Base-by-base conservation (phyloP, 1,140 invertebrate species). In the Scaptomyza pallida region DNA sequence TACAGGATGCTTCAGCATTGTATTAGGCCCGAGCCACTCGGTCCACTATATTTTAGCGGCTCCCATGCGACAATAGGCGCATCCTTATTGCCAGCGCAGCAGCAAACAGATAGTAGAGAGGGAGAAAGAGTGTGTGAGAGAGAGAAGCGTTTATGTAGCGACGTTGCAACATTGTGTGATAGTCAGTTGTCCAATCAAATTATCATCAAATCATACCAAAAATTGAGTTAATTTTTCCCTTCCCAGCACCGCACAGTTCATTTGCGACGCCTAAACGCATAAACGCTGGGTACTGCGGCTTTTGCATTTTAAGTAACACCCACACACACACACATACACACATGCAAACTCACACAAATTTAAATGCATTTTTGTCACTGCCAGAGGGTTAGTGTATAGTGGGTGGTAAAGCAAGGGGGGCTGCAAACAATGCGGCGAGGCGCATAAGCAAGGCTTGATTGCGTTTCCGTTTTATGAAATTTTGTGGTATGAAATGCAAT, bases 401-500 rank as follows among this genome's bases (percentile, higher is more conserved):
- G 23, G 23, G 23, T 26, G 3, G 23, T n/a, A n/a, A 26, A 26
- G 23, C 5, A 5, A 4, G 21, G 5, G 9, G 17, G 9, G 59
- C 26, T 30, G 59, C 77, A 75, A 79, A 82, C 75, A 78, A 75
- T 76, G 79, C 52, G 61, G 52, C 47, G 23, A 37, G 59, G 33
- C 52, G 51, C 47, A 85, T 79, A 82, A 78, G 78, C 72, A 57
- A 88, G 64, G 75, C 82, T 73, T 88, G 82, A 88, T 88, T 88
- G 82, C 82, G 75, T 88, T 88, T 88, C 82, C 82, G 83, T 79
- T 78, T 88, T 82, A 88, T 88, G 82, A 75, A 82, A 88, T 88
- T 83, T 78, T 88, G 82, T 72, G 82, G 82, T 68, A 63, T 45
- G 51, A 79, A 71, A 88, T 71, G 82, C 83, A 88, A 88, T 88